A percentile compares a stretch with the other conserved stretches of the same genome.
These are phyloP conservation scores for Leptogaster cylindrica DNA, from an alignment of 2,888 invertebrate species.

Conservation along the genomic window DNA sequence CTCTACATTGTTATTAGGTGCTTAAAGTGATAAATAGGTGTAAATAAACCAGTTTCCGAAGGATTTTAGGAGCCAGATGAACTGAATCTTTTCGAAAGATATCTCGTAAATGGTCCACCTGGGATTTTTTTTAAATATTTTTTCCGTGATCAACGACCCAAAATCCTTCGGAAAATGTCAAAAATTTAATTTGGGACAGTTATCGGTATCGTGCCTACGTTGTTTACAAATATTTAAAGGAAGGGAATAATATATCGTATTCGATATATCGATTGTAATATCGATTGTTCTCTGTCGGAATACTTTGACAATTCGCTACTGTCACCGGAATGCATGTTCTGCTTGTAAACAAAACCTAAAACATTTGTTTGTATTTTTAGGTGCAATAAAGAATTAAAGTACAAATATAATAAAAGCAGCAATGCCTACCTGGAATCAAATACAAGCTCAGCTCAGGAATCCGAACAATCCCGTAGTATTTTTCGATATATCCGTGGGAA, in stretches of 20 bases:
- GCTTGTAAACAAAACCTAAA: not conserved
- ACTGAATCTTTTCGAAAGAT: too few species aligned
- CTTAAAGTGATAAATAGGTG: too few species aligned
- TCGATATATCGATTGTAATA: not conserved
- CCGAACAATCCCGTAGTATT: constrained; percentile 98
- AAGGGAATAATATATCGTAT: too few species aligned
- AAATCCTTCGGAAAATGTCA: not conserved
- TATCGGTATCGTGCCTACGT: not conserved
- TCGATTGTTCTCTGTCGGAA: not conserved
- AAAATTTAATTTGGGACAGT: not conserved
- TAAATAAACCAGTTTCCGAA: too few species aligned
- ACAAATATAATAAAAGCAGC: constrained; percentile 50
- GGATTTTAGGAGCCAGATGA: too few species aligned
- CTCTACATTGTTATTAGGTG: too few species aligned
- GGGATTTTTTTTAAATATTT: too few species aligned
- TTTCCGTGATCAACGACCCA: not conserved
- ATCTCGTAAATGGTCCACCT: too few species aligned
- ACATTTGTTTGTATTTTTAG: too few species aligned
- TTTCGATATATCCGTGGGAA: constrained; percentile 95
- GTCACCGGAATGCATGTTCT: too few species aligned
- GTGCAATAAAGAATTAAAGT: too few species aligned
- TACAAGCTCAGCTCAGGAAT: constrained; percentile 85
- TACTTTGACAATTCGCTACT: not conserved
- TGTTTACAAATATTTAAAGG: not conserved
- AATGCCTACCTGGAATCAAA: constrained; percentile 96